These are phyloP conservation scores for Paracyclopina nana DNA, from an alignment of 1,140 invertebrate species.

Conservation along the genomic window DNA sequence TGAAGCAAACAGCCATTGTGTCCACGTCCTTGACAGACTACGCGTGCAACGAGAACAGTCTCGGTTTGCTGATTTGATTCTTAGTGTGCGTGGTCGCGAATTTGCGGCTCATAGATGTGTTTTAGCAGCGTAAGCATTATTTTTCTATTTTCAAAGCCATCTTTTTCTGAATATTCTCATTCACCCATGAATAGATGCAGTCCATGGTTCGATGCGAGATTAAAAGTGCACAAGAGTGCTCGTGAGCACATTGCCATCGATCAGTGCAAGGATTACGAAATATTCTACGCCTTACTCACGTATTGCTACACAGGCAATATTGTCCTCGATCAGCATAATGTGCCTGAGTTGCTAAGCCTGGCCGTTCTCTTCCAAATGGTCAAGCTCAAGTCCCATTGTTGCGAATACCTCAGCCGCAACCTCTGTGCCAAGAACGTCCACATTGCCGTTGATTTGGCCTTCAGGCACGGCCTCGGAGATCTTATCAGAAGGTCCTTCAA, in stretches of 20 bases:
- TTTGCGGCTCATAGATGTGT: slow-evolving; percentile 7
- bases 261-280: slow-evolving; percentile 3
- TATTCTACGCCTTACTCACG: not conserved
- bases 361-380: not conserved
- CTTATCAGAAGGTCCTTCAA: not conserved
- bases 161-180: too few species aligned
- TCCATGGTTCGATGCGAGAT: not conserved
- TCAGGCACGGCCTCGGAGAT: not conserved
- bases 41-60: slow-evolving; percentile 7
- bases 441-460: not conserved
- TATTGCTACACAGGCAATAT: slow-evolving; percentile 6
- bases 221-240: not conserved
- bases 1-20: slow-evolving; percentile 6
- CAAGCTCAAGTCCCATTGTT: slow-evolving; percentile 1
- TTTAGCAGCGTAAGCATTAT: too few species aligned
- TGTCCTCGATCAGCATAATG: not conserved
- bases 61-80: not conserved
- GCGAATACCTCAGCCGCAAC: not conserved
- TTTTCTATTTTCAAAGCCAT: not conserved
- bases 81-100: not conserved
- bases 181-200: not conserved
- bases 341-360: not conserved
- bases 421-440: not conserved
- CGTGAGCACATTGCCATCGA: not conserved
- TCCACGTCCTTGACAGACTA: slow-evolving; percentile 1